Percentiles rank a stretch among this genome's conserved stretches.
Conservation (phyloP, 2,113 vertebrate species). For the Falco punctatus region DNA sequence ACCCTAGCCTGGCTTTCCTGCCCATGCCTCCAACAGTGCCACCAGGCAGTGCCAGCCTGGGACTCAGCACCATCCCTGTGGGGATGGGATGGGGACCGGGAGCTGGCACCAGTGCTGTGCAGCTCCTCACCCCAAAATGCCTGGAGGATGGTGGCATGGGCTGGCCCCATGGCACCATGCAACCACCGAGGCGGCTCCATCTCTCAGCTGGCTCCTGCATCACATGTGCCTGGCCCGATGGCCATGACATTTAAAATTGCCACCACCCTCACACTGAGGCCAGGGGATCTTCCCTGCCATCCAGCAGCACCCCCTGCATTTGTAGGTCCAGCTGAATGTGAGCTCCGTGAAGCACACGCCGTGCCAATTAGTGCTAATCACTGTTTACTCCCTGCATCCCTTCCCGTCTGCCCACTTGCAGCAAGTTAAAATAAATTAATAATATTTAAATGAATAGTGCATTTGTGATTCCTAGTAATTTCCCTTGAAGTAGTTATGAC, state of each 20-base stretch:
- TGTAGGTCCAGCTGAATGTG: not conserved
- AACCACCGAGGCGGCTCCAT: not conserved
- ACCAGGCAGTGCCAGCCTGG: not conserved
- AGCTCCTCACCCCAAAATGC: not conserved
- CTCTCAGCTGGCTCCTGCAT: fast-evolving
- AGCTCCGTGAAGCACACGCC: not conserved
- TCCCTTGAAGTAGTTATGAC: not conserved
- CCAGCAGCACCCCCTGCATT: fast-evolving
- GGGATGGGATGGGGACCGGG: fast-evolving
- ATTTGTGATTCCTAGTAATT: constrained; percentile 7
- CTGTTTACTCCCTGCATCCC: not conserved
- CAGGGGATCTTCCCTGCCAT: not conserved
- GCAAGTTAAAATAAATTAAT: not conserved
- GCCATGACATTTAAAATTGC: not conserved
- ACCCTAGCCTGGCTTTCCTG: not conserved
- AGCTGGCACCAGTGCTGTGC: fast-evolving
- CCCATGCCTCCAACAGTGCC: not conserved
- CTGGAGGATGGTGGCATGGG: not conserved
- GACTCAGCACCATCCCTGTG: not conserved
- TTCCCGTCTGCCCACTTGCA: not conserved
- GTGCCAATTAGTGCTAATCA: not conserved
- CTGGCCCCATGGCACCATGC: not conserved
- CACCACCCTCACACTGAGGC: not conserved
- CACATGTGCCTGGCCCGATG: fast-evolving
- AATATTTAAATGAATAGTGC: not conserved